Conservation (phyloP, 1,140 invertebrate genomes). For the Scaptomyza graminum region DNA sequence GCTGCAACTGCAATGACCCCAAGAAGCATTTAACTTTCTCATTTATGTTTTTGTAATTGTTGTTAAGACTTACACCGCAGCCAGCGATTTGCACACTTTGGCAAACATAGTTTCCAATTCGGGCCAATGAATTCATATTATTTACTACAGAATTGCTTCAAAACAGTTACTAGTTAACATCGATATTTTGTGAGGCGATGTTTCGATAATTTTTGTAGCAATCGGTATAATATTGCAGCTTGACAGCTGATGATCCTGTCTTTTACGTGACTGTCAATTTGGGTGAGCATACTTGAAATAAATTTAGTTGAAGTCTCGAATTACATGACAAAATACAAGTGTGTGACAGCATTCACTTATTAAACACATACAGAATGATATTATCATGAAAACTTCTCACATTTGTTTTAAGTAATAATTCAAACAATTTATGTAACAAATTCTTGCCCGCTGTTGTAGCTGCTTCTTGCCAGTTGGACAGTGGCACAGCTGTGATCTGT, state of each 20-base stretch:
- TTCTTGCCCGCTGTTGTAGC: slow-evolving; percentile 18
- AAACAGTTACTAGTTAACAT: slow-evolving; percentile 1
- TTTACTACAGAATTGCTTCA: not conserved
- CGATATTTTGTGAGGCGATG: slow-evolving; percentile 5
- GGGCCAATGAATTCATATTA: slow-evolving; percentile 68
- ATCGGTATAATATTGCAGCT: not conserved
- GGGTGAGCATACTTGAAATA: slow-evolving; percentile 28
- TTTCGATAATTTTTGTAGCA: not conserved
- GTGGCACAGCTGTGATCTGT: slow-evolving; percentile 41
- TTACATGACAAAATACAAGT: slow-evolving; percentile 14
- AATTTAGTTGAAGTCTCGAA: not conserved
- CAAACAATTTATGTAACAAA: slow-evolving; percentile 63
- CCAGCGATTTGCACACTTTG: slow-evolving; percentile 75
- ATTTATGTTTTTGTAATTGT: not conserved
- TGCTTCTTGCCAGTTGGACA: slow-evolving; percentile 48
- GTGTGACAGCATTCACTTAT: slow-evolving; percentile 1
- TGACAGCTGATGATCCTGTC: slow-evolving; percentile 32
- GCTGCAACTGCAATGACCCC: slow-evolving; percentile 85
- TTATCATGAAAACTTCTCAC: not conserved
- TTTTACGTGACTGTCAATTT: slow-evolving; percentile 41
- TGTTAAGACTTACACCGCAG: slow-evolving; percentile 65
- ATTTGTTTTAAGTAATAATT: slow-evolving; percentile 62
- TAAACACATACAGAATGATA: not conserved
- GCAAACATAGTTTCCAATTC: slow-evolving; percentile 60
- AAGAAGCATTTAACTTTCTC: not conserved